phyloP scores from a whole-genome alignment of 2,888 invertebrate genomes.

The Phoenoteleia sp. region DNA sequence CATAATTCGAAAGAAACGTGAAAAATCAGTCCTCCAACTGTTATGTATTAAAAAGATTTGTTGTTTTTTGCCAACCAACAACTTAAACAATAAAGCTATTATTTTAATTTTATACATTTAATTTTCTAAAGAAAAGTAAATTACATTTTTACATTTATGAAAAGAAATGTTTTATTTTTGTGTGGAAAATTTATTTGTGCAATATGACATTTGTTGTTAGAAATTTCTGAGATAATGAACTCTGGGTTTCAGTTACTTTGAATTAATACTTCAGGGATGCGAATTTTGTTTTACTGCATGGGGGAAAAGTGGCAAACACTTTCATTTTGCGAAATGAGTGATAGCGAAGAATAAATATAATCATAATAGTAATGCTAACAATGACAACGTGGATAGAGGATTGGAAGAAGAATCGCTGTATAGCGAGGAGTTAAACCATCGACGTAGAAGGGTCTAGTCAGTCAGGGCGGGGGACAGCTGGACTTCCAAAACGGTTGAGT shows the following conservation, averaged over 20 bases:
- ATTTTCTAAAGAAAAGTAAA: too few species aligned
- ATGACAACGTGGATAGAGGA: conserved; percentile 39
- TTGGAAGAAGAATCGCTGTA: conserved; percentile 42
- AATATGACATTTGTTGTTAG: conserved; percentile 60
- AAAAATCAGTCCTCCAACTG: too few species aligned
- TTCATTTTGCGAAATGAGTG: neutral
- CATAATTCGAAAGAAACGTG: too few species aligned
- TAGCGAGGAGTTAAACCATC: conserved; percentile 13
- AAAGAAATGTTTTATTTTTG: too few species aligned
- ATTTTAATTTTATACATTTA: too few species aligned
- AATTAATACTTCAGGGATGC: conserved; percentile 25
- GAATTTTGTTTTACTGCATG: conserved; percentile 3
- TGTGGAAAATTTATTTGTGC: conserved; percentile 45
- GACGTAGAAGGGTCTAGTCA: conserved; percentile 59
- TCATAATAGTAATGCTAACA: conserved; percentile 17
- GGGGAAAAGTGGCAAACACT: neutral
- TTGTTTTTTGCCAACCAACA: too few species aligned
- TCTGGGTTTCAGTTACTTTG: conserved; percentile 46
- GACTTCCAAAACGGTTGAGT: conserved; percentile 79
- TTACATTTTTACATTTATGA: too few species aligned
- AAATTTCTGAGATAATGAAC: conserved; percentile 58
- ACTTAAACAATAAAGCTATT: too few species aligned
- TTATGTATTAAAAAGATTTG: too few species aligned
- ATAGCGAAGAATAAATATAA: conserved; percentile 20
- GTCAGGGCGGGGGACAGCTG: conserved; percentile 72